These are phyloP conservation scores for Thumatha senex DNA, from an alignment of 2,888 invertebrate species.

Conservation along the genomic window DNA sequence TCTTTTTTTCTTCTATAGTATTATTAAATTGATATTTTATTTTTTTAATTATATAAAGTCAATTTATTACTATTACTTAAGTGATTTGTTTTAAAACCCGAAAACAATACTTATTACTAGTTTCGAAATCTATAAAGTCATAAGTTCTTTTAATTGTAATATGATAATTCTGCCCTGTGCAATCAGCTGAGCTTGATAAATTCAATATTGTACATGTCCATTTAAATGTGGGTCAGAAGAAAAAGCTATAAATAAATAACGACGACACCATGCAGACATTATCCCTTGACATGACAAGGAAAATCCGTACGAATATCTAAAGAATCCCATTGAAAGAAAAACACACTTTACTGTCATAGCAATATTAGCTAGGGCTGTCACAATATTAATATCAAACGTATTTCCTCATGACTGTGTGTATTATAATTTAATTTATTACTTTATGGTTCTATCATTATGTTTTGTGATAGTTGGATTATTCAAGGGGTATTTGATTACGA, in stretches of 20 bases:
- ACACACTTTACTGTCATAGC: background rate
- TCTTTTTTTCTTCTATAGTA: no score
- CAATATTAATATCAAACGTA: slow-evolving; percentile 1
- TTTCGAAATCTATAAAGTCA: no score
- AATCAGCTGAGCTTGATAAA: background rate
- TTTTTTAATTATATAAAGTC: no score
- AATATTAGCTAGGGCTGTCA: background rate
- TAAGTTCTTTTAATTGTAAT: no score
- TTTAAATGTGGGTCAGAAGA: slow-evolving; percentile 30
- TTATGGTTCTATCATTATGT: background rate
- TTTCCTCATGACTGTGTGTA: slow-evolving; percentile 1
- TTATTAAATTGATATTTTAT: no score
- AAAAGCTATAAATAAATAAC: slow-evolving; percentile 11
- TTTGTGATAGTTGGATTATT: background rate
- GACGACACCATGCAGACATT: background rate
- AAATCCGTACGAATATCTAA: slow-evolving; percentile 9
- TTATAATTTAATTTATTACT: no score
- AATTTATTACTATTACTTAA: no score
- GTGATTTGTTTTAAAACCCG: no score
- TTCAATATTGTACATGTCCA: slow-evolving; percentile 11
- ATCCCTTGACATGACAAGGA: background rate
- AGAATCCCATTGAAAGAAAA: slow-evolving; percentile 9
- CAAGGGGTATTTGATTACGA: background rate
- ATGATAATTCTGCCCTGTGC: no score
- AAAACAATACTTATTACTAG: no score